These are phyloP conservation scores for Aphyosemion australe DNA, from an alignment of 2,113 vertebrate genomes.

Conservation along the genomic window DNA sequence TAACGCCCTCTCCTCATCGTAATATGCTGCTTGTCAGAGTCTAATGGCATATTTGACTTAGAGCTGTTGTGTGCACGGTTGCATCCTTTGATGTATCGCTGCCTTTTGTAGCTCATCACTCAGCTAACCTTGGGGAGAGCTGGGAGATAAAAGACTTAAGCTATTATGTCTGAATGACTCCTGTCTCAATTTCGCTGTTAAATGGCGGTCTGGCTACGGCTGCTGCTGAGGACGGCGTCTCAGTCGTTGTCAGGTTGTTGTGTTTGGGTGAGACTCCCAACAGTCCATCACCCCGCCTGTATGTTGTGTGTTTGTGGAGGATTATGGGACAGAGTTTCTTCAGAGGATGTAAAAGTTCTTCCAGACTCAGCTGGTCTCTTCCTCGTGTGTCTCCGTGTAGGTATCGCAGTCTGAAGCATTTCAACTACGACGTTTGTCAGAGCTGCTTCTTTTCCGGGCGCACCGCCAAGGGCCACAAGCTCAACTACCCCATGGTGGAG, in stretches of 20 bases:
- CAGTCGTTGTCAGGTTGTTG: slow-evolving; percentile 32
- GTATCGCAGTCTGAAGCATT: slow-evolving; percentile 97
- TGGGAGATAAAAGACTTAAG: slow-evolving; percentile 61
- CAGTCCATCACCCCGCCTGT: slow-evolving; percentile 39
- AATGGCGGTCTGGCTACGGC: slow-evolving; percentile 46
- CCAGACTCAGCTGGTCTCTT: slow-evolving; percentile 31
- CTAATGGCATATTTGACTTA: slow-evolving; percentile 61
- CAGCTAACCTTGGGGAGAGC: slow-evolving; percentile 64
- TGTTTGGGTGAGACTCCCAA: slow-evolving; percentile 47
- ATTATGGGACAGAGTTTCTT: slow-evolving; percentile 14
- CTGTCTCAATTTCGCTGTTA: slow-evolving; percentile 63
- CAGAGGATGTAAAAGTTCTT: slow-evolving; percentile 22
- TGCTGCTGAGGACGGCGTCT: slow-evolving; percentile 39
- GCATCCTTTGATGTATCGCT: slow-evolving; percentile 65
- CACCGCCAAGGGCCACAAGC: slow-evolving; percentile 96
- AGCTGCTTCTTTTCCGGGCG: slow-evolving; percentile 98
- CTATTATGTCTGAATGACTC: slow-evolving; percentile 63
- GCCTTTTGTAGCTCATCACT: slow-evolving; percentile 59
- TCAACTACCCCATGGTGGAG: slow-evolving; percentile 99
- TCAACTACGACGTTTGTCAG: slow-evolving; percentile 98
- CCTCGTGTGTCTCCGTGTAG: slow-evolving; percentile 63
- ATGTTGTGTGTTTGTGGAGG: slow-evolving; percentile 2
- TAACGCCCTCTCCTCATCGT: slow-evolving; percentile 25
- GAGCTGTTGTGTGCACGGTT: slow-evolving; percentile 38
- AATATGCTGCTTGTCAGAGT: slow-evolving; percentile 54